Evolutionary conservation across 2,888 invertebrate species (phyloP).

Genomic region (Scaptomyza polygonia): DNA sequence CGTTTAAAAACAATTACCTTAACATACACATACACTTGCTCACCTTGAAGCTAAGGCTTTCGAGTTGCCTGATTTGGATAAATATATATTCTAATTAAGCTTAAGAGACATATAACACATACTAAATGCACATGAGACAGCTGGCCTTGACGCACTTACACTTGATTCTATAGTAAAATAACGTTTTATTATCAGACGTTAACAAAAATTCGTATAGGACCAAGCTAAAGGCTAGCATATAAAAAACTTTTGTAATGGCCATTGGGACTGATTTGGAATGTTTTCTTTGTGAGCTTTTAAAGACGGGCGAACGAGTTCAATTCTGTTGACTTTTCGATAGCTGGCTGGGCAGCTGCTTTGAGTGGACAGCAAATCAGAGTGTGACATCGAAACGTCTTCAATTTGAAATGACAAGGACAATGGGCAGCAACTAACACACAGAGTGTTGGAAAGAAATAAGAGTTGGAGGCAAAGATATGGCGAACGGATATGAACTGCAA

Average conservation of each 20-base stretch:
- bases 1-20: constrained; percentile 59
- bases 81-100: too few species aligned
- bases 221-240: too few species aligned
- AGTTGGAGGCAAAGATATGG: constrained; percentile 1
- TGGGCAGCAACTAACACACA: constrained; percentile 37
- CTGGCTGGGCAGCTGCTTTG: constrained; percentile 15
- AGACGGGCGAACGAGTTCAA: constrained; percentile 22
- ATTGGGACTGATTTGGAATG: not conserved
- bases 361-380: constrained; percentile 51
- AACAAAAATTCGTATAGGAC: too few species aligned
- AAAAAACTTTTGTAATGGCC: not conserved
- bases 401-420: constrained; percentile 55
- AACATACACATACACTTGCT: constrained; percentile 1
- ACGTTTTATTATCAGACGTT: too few species aligned
- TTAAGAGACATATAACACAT: too few species aligned
- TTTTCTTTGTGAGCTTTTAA: constrained; percentile 30
- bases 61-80: constrained; percentile 6
- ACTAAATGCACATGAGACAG: too few species aligned
- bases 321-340: constrained; percentile 23
- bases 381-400: constrained; percentile 64
- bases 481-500: constrained; percentile 60
- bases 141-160: too few species aligned
- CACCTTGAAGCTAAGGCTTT: constrained; percentile 30
- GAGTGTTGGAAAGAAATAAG: not conserved
- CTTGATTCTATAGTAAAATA: too few species aligned